Conservation (phyloP, 2,797 vertebrate genomes). For the Sebastiscus tertius region DNA sequence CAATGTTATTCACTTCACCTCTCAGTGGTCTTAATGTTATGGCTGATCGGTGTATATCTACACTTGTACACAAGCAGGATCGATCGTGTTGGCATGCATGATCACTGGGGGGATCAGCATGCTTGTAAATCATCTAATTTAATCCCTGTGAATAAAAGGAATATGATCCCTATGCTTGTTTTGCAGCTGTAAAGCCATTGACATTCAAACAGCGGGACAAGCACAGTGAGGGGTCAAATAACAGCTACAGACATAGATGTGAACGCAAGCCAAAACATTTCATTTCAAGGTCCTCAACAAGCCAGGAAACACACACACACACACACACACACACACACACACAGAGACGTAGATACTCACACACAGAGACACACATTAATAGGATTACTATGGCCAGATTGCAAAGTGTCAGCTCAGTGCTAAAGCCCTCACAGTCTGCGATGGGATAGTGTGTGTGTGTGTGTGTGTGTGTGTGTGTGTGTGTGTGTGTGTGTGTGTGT, state of each 20-base stretch:
- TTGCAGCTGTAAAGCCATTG: conserved; percentile 35
- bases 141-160: conserved; percentile 48
- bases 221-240: conserved; percentile 21
- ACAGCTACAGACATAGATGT: background rate
- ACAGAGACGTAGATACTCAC: conserved; percentile 9
- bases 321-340: background rate
- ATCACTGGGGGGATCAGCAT: conserved; percentile 3
- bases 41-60: no score
- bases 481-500: conserved; percentile 19
- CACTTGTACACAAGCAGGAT: conserved; percentile 3
- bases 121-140: conserved; percentile 40
- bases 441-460: conserved; percentile 8
- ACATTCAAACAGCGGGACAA: conserved; percentile 37
- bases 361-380: conserved; percentile 65
- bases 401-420: conserved; percentile 78
- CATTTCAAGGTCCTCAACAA: background rate
- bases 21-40: no score
- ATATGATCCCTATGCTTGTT: conserved; percentile 42
- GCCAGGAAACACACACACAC: background rate
- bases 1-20: no score
- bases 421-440: conserved; percentile 63
- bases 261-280: background rate
- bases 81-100: conserved; percentile 19
- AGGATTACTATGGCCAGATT: conserved; percentile 80
- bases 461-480: conserved; percentile 31